Conservation (phyloP, 2,113 vertebrate genomes). For the Tyrannus savana region DNA sequence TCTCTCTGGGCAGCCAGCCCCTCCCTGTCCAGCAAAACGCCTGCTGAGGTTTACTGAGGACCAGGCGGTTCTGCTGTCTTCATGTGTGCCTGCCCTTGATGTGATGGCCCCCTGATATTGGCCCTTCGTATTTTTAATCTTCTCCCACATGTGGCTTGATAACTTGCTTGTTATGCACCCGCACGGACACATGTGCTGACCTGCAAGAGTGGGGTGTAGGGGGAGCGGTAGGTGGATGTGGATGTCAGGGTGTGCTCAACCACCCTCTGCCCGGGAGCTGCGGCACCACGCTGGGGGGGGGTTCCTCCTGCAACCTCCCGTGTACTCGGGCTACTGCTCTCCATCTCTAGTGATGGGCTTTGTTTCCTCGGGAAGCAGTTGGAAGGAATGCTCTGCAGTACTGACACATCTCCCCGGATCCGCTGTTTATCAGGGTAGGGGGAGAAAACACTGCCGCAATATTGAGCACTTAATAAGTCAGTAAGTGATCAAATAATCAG, state of each 20-base stretch:
- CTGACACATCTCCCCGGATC: not conserved
- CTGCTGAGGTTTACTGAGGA: not conserved
- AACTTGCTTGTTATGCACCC: not conserved
- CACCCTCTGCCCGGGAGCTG: not conserved
- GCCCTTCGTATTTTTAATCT: not conserved
- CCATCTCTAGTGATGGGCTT: not conserved
- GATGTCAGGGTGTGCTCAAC: not conserved
- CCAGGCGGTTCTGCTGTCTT: not conserved
- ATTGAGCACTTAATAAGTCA: not conserved
- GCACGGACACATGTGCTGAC: not conserved
- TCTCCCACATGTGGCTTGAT: not conserved
- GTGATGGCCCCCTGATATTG: not conserved
- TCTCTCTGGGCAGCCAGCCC: not conserved
- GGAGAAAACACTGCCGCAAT: not conserved
- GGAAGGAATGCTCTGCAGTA: not conserved
- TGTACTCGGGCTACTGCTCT: not conserved
- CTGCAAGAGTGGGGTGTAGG: fast-evolving
- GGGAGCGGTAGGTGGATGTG: not conserved
- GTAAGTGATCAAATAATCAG: not conserved
- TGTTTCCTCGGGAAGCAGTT: not conserved
- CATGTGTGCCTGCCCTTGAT: not conserved
- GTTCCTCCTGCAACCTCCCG: not conserved
- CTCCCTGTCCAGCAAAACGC: not conserved
- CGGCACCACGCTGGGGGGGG: not conserved
- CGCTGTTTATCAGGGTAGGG: not conserved